Evolutionary conservation across 1,140 invertebrate species (phyloP), one percentile per base, ranked within the genome.

Genomic region (Ptiloglossa arizonensis): DNA sequence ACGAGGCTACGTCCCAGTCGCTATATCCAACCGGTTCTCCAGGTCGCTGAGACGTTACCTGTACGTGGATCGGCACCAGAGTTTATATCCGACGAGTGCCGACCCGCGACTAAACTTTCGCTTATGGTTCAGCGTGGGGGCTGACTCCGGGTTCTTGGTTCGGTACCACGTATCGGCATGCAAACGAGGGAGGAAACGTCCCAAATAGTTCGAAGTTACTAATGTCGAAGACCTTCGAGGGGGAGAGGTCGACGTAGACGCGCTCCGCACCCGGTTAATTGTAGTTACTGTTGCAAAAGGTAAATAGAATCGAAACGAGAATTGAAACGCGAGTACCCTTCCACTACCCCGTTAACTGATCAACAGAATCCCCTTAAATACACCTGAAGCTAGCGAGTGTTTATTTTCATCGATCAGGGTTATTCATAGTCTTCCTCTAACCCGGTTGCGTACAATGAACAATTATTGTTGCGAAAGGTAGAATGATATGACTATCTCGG

Each of bases 171-270:
- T 81, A 78, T 67, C 72, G 67, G 76, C 82, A 77, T 87, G 84
- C 78, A 88, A 88, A 87, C 81, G 85, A 87, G 82, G 68, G 78
- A 82, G 71, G 44, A 81, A 80, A 69, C 64, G 68, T 81, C 86
- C 41, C 50, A 81, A 75, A 82, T 82, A 85, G 83, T 85, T 85
- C 29, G 22, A 56, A 62, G 64, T 87, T 80, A 78, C 76, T 81
- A 82, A 83, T 81, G 68, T 74, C 77, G 69, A 85, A 76, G 78
- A 50, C 60, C n/a, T n/a, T n/a, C n/a, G n/a, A n/a, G n/a, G n/a
- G 52, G 50, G 56, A 19, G 64, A 69, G 50, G 44, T 71, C 50
- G 59, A 46, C 41, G n/a, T n/a, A n/a, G n/a, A n/a, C n/a, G n/a
- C n/a, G n/a, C n/a, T n/a, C n/a, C n/a, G n/a, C n/a, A n/a, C n/a